Evolutionary conservation across 1,140 invertebrate species (phyloP), one percentile per base, ranked within the genome.

Genomic region (Tachypleus tridentatus): DNA sequence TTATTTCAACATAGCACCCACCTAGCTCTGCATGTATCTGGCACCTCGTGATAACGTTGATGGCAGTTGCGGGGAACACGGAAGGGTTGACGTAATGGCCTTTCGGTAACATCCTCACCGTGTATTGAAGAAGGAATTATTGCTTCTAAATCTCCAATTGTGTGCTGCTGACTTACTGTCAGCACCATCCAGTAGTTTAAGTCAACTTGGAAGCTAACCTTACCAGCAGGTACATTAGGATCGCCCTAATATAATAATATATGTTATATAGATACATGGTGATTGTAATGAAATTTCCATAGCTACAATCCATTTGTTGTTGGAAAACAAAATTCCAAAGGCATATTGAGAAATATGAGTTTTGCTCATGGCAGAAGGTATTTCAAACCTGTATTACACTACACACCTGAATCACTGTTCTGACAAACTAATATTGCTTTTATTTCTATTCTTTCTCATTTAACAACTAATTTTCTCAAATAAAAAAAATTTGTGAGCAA

Each of bases 201-300:
- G 64, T 75, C 71, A 29, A 69, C 70, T n/a, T 69, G 47, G 7
- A 75, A 65, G 58, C 73, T 75, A 6, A 74, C 52, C 60, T 74
- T 65, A 10, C 69, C 70, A 7, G 74, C 71, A 8, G 75, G 75
- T 4, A 76, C 71, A 68, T 75, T 75, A 3, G 71, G 71, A 67
- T 76, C 74, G 51, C 75, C 75, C 75, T 76, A 57, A 7, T 67
- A 66, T 49, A 52, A 61, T 29, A 29, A 29, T 2, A 57, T 54
- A 51, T 8, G 62, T 5, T 61, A 50, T 54, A 57, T n/a, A 59
- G 50, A 9, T 50, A 10, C 8, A n/a, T 50, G 49, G 4, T 63
- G 6, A 8, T 8, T 54, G 6, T 54, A 8, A 54, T 8, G 3
- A 5, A 63, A 49, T 47, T 53, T 53, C 47, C 8, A 53, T 4